A percentile compares a stretch with the other conserved stretches of the same genome.
Conservation (phyloP, 2,113 vertebrate genomes). For the Terrapene triunguis region DNA sequence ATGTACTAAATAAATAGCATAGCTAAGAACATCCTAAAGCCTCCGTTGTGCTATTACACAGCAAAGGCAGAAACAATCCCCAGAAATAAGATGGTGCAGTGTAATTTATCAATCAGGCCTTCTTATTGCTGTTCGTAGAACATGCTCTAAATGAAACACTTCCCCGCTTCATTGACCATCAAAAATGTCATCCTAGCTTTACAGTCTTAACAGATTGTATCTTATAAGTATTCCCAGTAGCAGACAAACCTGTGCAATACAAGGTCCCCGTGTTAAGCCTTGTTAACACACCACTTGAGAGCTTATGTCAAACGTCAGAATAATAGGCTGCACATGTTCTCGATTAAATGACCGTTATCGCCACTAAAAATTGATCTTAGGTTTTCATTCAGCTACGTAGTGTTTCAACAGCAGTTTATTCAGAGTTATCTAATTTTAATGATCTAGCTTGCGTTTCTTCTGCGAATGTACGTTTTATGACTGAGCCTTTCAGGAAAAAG, state of each 20-base stretch:
- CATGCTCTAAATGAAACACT: constrained; percentile 40
- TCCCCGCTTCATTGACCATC: constrained; percentile 52
- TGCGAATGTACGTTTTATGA: constrained; percentile 7
- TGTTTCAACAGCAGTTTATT: not conserved
- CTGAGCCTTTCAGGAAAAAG: constrained; percentile 9
- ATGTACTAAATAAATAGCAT: constrained; percentile 59
- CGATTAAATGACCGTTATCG: constrained; percentile 21
- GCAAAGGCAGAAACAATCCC: not conserved
- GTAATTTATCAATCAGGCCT: constrained; percentile 49
- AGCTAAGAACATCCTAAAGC: constrained; percentile 37
- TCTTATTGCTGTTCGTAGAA: not conserved
- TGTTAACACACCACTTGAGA: constrained; percentile 30
- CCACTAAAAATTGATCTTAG: not conserved
- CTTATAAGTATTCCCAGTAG: constrained; percentile 23
- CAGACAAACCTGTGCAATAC: constrained; percentile 47
- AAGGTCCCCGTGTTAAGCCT: constrained; percentile 25
- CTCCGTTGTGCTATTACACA: constrained; percentile 26
- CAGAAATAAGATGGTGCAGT: constrained; percentile 19
- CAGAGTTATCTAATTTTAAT: constrained; percentile 40
- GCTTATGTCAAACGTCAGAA: constrained; percentile 13
- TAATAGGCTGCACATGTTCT: constrained; percentile 32
- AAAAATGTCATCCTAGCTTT: constrained; percentile 28
- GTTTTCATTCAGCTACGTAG: constrained; percentile 27
- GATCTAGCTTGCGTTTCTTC: constrained; percentile 40
- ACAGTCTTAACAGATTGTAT: constrained; percentile 52